These are phyloP conservation scores for Aquatica leii DNA, from an alignment of 2,888 invertebrate species.

Conservation along the genomic window DNA sequence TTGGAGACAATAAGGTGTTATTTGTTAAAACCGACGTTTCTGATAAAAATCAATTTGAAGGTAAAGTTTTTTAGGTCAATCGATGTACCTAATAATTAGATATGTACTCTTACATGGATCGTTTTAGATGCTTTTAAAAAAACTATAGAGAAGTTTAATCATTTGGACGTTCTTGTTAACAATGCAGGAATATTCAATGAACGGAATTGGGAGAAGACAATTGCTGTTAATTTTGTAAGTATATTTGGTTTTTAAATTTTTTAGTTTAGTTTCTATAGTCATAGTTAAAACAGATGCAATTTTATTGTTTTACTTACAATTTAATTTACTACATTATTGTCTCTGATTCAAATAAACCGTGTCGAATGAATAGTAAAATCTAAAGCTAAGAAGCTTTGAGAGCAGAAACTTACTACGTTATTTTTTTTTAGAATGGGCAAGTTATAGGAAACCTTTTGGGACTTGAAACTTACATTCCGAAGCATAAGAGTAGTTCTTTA, in stretches of 20 bases:
- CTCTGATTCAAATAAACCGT: no score
- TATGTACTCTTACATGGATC: no score
- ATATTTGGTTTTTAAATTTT: neutral
- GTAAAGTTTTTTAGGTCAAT: neutral
- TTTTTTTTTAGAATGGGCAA: neutral
- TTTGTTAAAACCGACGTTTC: neutral
- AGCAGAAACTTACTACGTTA: no score
- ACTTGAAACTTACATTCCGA: neutral
- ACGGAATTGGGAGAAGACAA: constrained; percentile 36
- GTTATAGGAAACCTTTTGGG: neutral
- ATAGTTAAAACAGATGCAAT: no score
- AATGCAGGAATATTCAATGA: constrained; percentile 39
- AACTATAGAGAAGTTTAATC: neutral
- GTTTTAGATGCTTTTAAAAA: neutral
- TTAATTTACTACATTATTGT: no score
- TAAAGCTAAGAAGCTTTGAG: no score
- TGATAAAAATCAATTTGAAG: neutral
- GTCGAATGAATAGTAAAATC: no score
- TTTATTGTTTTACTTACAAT: no score
- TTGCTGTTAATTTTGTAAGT: constrained; percentile 37
- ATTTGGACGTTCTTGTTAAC: constrained; percentile 41
- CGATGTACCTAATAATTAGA: no score
- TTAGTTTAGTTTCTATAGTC: neutral
- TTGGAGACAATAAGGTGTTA: neutral
- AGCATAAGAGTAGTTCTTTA: neutral